A percentile compares a stretch with the other conserved stretches of the same genome.
Conservation (phyloP, 2,888 invertebrate species). For the Aspidiotus rigidus region DNA sequence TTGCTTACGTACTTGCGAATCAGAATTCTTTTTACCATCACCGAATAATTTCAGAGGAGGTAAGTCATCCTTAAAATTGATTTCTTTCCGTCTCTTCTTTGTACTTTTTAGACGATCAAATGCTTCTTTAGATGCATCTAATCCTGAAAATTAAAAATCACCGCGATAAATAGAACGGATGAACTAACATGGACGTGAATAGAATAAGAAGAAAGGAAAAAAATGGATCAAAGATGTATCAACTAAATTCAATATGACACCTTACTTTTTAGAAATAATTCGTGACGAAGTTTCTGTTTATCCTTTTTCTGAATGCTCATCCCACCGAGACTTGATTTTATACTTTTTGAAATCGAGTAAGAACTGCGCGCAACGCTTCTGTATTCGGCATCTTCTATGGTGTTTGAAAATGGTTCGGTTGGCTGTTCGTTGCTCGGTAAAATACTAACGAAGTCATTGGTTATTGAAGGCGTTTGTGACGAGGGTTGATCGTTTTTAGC, state of each 20-base stretch:
- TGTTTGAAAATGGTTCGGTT: neutral
- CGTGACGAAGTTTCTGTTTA: conserved; percentile 8
- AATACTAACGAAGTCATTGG: neutral
- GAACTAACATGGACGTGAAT: neutral
- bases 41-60: neutral
- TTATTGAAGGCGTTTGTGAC: neutral
- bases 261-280: conserved; percentile 19
- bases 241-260: neutral
- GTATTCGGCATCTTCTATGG: neutral
- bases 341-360: conserved; percentile 18
- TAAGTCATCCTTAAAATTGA: neutral
- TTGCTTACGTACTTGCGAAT: neutral
- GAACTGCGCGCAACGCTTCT: neutral
- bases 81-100: neutral
- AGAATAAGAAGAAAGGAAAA: neutral
- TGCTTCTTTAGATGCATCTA: neutral
- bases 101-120: neutral
- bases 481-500: neutral
- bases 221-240: neutral
- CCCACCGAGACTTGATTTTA: conserved; percentile 4
- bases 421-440: no score
- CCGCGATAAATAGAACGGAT: no score
- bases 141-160: neutral
- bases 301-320: conserved; percentile 9
- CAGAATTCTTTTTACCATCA: neutral